These are phyloP conservation scores for Drosophila pruinosa DNA, from an alignment of 1,140 invertebrate genomes.

Conservation along the genomic window DNA sequence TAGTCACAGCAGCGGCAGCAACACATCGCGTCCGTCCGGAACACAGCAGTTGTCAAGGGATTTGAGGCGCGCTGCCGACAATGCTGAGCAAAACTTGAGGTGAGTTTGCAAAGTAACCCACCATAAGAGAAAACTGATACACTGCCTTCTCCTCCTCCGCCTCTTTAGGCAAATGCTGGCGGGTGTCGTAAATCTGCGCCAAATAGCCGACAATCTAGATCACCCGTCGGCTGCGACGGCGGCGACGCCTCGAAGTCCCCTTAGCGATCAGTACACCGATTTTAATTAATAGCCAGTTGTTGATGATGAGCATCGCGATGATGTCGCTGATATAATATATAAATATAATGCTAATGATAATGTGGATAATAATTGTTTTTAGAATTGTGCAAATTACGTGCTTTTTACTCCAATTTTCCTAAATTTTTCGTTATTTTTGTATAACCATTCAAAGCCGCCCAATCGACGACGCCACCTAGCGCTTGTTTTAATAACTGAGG, in stretches of 20 bases:
- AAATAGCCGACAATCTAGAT: constrained; percentile 83
- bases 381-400: constrained; percentile 15
- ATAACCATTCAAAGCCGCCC: constrained; percentile 40
- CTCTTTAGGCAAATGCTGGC: constrained; percentile 85
- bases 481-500: constrained; percentile 60
- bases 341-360: neutral
- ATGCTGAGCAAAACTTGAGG: constrained; percentile 87
- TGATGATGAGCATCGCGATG: constrained; percentile 10
- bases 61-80: constrained; percentile 85
- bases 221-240: constrained; percentile 40
- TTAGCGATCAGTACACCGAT: constrained; percentile 65
- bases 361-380: constrained; percentile 5
- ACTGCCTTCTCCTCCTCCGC: neutral
- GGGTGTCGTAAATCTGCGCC: constrained; percentile 87
- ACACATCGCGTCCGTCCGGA: constrained; percentile 63
- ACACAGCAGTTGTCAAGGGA: constrained; percentile 83
- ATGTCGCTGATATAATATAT: constrained; percentile 1
- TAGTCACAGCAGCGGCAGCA: constrained; percentile 63
- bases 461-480: constrained; percentile 36
- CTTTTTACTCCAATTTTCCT: constrained; percentile 29
- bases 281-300: constrained; percentile 52
- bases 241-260: constrained; percentile 59
- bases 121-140: neutral
- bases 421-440: constrained; percentile 49
- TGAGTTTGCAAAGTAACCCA: constrained; percentile 44